Base-by-base conservation (phyloP, 2,797 vertebrate species). In the Phyllotis vaccarum region DNA sequence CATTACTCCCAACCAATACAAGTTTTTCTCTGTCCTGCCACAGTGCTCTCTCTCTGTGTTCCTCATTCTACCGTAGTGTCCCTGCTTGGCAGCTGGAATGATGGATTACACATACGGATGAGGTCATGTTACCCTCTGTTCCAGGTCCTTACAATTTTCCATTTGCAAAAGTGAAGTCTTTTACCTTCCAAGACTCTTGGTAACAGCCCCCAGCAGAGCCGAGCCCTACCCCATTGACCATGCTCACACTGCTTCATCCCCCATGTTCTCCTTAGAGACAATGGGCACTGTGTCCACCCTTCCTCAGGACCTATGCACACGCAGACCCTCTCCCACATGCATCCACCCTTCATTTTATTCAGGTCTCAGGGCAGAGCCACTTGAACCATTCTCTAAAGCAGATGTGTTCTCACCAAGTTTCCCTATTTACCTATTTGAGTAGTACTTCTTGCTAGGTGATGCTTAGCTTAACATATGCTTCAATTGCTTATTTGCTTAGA, bases 191-290 rank as follows among this genome's bases (percentile, higher is more conserved):
- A 54, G 40, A 3, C 8, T 40, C 6, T 52, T 31, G 14, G 1
- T 21, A 31, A 31, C 2, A 21, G 43, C 2, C n/a, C 16, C 2
- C 22, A 5, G 16, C 27, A 29, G 6, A 37, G 58, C 21, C n/a
- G 5, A 4, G 16, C 21, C 37, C 72, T 70, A 27, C 10, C 5
- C 43, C 4, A 10, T 0, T 0, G 0, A 52, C 31, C 54, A 49
- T 5, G n/a, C 12, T 56, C n/a, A 49, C 3, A 2, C 14, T 46
- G 86, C 49, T 46, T 62, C 56, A 90, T 74, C 29, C 83, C 29
- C n/a, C 1, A 5, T 13, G 46, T 40, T 49, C 31, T 78, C 82
- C 46, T 34, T 49, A 21, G 56, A 29, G 21, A 52, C 52, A 12
- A 16, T 37, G 8, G 62, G 31, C 64, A 60, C 72, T 4, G 19